Evolutionary conservation across 1,140 invertebrate genomes (phyloP).

Genomic region (Elymnias hypermnestra): DNA sequence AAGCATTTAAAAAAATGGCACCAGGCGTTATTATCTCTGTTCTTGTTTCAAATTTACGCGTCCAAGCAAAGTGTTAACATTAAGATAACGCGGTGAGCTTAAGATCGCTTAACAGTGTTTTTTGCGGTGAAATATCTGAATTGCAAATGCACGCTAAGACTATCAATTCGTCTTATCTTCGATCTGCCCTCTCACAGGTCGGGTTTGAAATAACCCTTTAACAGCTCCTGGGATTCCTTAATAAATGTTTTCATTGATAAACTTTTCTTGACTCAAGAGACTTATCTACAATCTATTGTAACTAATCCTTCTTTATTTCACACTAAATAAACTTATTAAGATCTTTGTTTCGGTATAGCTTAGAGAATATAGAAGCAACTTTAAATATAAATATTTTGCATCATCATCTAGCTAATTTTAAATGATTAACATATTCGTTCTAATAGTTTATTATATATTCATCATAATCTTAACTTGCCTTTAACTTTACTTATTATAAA

Average conservation of each 20-base stretch:
- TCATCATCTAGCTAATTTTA: too few relatives aligned
- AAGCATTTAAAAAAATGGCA: background rate
- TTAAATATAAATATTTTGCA: too few relatives aligned
- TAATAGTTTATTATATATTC: too few relatives aligned
- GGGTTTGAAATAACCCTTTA: slow-evolving; percentile 5
- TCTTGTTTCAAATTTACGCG: slow-evolving; percentile 8
- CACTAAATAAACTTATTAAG: too few relatives aligned
- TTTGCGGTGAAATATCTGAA: slow-evolving; percentile 25
- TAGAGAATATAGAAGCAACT: too few relatives aligned
- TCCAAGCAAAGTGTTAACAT: slow-evolving; percentile 45
- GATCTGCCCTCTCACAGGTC: slow-evolving; percentile 16
- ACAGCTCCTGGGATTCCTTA: slow-evolving; percentile 6
- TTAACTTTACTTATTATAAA: too few relatives aligned
- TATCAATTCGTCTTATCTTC: slow-evolving; percentile 23
- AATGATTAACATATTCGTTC: too few relatives aligned
- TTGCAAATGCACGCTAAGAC: slow-evolving; percentile 22
- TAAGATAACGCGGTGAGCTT: slow-evolving; percentile 34
- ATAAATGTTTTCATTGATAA: background rate
- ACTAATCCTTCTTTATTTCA: too few relatives aligned
- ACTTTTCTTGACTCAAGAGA: too few relatives aligned
- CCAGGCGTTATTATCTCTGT: background rate
- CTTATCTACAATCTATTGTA: too few relatives aligned
- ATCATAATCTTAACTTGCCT: too few relatives aligned
- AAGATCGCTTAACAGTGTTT: slow-evolving; percentile 26
- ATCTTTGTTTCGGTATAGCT: too few relatives aligned